Evolutionary conservation across 2,797 vertebrate genomes (phyloP).

Genomic region (Melanotaenia maccullochi): DNA sequence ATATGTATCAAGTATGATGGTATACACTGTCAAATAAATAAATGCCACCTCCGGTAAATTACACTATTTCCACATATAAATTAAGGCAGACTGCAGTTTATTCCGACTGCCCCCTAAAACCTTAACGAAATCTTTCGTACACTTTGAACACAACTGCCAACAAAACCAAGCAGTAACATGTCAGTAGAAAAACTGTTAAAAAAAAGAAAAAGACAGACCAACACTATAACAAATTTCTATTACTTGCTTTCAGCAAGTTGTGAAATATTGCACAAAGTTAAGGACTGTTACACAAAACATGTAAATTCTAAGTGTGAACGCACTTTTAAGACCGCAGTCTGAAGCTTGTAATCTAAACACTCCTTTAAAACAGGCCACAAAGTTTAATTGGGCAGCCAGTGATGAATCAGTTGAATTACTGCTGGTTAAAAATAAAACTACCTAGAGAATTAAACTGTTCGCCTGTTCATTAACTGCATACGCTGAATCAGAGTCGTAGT

Average conservation of each 20-base stretch:
- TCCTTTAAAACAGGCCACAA: constrained; percentile 4
- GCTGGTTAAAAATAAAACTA: not conserved
- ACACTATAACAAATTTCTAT: constrained; percentile 42
- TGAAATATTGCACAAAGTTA: constrained; percentile 73
- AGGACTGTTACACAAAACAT: constrained; percentile 38
- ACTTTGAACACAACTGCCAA: constrained; percentile 50
- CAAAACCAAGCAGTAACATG: constrained; percentile 52
- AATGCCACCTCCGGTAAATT: constrained; percentile 53
- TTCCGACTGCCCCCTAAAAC: constrained; percentile 49
- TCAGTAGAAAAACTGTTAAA: constrained; percentile 62
- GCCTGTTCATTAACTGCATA: constrained; percentile 1
- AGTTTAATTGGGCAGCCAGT: constrained; percentile 12
- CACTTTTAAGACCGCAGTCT: constrained; percentile 53
- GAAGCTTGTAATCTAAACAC: constrained; percentile 18
- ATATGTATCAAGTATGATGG: constrained; percentile 86
- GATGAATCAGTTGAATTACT: constrained; percentile 9
- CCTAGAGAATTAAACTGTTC: constrained; percentile 7
- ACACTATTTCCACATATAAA: constrained; percentile 75
- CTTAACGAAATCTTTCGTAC: constrained; percentile 47
- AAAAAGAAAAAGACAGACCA: constrained; percentile 46
- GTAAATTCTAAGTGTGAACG: constrained; percentile 39
- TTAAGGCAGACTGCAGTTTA: constrained; percentile 85
- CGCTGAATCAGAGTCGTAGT: not conserved
- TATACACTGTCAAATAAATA: constrained; percentile 87
- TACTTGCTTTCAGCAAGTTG: constrained; percentile 56